Conservation (phyloP, 92 coral and sea anemone genomes). For the Parazoanthus swiftii region DNA sequence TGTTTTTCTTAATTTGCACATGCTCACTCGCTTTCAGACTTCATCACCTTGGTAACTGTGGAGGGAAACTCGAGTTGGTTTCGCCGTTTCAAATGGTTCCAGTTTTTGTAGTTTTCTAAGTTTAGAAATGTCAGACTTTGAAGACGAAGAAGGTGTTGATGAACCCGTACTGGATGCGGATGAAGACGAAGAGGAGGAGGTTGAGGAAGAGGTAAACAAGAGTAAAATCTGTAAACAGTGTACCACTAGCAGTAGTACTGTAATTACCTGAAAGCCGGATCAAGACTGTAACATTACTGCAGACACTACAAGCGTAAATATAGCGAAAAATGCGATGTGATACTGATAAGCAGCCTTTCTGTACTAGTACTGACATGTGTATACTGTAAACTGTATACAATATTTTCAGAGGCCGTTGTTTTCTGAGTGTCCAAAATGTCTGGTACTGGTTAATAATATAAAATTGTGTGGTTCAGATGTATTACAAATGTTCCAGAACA, state of each 20-base stretch:
- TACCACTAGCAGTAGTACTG: not conserved
- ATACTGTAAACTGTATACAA: too few species aligned
- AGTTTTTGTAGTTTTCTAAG: not conserved
- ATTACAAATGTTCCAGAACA: too few species aligned
- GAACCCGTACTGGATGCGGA: conserved; percentile 95
- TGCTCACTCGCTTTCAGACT: conserved; percentile 6
- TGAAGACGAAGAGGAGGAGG: conserved; percentile 82
- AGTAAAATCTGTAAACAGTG: not conserved
- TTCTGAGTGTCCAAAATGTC: too few species aligned
- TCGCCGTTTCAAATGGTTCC: not conserved
- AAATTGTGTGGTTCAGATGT: too few species aligned
- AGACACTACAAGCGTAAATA: too few species aligned
- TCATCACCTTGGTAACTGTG: conserved; percentile 33
- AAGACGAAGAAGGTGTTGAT: conserved; percentile 98
- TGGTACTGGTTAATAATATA: too few species aligned
- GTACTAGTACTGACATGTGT: too few species aligned
- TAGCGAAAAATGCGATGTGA: too few species aligned
- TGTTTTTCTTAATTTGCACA: conserved; percentile 15
- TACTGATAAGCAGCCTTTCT: too few species aligned
- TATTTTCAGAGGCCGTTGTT: too few species aligned
- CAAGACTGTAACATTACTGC: too few species aligned
- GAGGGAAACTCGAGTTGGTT: conserved; percentile 29
- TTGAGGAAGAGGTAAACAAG: conserved; percentile 69
- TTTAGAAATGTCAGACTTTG: conserved; percentile 87
- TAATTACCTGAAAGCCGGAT: too few species aligned